These are phyloP conservation scores for Calcarius lapponicus DNA, from an alignment of 2,797 vertebrate species.

Conservation along the genomic window DNA sequence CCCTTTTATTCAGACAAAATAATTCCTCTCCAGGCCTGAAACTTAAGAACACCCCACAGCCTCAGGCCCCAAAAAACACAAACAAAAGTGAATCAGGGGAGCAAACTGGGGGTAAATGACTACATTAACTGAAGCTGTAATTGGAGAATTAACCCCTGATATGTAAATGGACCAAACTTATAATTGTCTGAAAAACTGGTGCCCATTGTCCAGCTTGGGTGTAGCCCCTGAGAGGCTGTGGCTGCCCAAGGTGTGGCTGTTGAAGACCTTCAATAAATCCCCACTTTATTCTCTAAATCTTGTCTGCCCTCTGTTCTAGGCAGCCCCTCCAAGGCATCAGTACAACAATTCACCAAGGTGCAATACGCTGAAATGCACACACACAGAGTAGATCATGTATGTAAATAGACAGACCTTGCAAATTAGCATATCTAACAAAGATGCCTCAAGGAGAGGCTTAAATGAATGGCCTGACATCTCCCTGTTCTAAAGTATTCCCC, in stretches of 20 bases:
- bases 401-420: not conserved
- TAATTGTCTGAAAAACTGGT: not conserved
- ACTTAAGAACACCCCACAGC: accelerated
- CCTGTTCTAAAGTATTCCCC: not conserved
- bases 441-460: not conserved
- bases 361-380: accelerated
- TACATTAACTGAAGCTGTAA: not conserved
- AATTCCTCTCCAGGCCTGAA: not conserved
- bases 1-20: not conserved
- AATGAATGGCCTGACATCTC: not conserved
- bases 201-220: not conserved
- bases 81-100: not conserved
- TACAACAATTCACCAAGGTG: not conserved
- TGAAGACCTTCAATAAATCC: not conserved
- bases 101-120: not conserved
- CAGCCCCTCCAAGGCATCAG: accelerated
- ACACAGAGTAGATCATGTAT: accelerated
- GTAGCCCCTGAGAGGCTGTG: not conserved
- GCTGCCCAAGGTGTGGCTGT: not conserved
- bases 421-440: no score
- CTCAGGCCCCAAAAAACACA: not conserved
- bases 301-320: not conserved
- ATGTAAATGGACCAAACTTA: not conserved
- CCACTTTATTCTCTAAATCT: not conserved
- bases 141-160: not conserved